Percentiles rank a stretch among this genome's conserved stretches.
These are phyloP conservation scores for Neosilurus mollespiculum DNA, from an alignment of 2,797 vertebrate species.

Conservation along the genomic window DNA sequence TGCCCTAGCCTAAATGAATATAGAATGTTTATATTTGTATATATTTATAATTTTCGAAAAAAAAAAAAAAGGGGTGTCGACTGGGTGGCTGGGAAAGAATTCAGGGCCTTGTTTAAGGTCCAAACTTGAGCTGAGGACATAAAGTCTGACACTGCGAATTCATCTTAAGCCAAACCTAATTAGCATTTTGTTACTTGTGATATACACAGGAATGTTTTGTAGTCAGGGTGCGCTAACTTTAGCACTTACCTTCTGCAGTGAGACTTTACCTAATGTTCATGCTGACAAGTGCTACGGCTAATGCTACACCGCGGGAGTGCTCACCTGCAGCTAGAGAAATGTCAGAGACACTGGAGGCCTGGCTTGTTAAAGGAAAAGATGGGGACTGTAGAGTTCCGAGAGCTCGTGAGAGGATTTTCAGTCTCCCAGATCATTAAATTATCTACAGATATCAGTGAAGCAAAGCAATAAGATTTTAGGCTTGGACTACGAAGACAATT, in stretches of 20 bases:
- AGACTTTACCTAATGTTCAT: background rate
- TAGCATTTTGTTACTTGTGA: background rate
- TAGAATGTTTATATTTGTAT: background rate
- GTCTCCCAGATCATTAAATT: background rate
- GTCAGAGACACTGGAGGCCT: constrained; percentile 14
- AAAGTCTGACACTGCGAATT: background rate
- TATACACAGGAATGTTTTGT: background rate
- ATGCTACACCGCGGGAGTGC: background rate
- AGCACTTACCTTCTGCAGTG: background rate
- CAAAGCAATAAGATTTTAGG: background rate
- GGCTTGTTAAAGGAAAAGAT: background rate
- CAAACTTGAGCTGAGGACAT: background rate
- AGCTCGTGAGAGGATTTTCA: background rate
- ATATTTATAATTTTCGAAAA: background rate
- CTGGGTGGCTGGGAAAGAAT: background rate
- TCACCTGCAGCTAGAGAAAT: constrained; percentile 19
- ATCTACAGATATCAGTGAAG: background rate
- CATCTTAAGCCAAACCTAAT: background rate
- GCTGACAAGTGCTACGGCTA: background rate
- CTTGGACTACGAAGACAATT: background rate
- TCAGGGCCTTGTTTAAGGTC: background rate
- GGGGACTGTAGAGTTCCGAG: background rate
- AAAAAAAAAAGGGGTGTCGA: too few species aligned
- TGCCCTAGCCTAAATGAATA: background rate
- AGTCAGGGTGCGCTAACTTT: background rate